A percentile compares a stretch with the other conserved stretches of the same genome.
These are phyloP conservation scores for Erpornis zantholeuca DNA, from an alignment of 2,113 vertebrate species.

Conservation along the genomic window DNA sequence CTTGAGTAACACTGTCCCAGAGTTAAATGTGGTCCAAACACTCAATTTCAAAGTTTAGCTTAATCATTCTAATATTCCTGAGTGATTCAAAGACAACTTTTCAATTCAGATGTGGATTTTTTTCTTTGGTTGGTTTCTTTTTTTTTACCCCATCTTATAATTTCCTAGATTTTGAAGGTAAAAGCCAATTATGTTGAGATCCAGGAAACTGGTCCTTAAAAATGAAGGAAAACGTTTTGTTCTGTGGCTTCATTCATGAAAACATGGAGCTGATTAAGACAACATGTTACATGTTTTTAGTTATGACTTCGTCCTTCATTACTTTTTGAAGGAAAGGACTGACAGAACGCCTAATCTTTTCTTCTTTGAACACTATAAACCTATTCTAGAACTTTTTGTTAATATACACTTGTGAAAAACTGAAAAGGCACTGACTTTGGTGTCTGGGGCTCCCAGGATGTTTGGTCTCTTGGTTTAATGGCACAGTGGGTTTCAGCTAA, in stretches of 20 bases:
- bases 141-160: background rate
- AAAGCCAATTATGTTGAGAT: background rate
- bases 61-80: background rate
- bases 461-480: no score
- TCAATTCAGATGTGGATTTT: background rate
- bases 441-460: no score
- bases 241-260: background rate
- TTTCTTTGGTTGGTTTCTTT: background rate
- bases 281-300: background rate
- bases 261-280: background rate
- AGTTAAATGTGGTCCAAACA: background rate
- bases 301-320: background rate
- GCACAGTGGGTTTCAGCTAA: no score
- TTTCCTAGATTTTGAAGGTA: background rate
- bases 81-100: background rate
- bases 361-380: background rate
- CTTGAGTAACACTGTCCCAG: background rate
- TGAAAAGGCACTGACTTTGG: background rate
- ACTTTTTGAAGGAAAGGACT: background rate
- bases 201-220: background rate
- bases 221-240: background rate
- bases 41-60: background rate
- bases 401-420: background rate
- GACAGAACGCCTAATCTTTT: background rate
- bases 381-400: background rate